Percentiles rank a stretch among this genome's conserved stretches.
Evolutionary conservation across 2,888 invertebrate genomes (phyloP).

Genomic region (Operophtera brumata): DNA sequence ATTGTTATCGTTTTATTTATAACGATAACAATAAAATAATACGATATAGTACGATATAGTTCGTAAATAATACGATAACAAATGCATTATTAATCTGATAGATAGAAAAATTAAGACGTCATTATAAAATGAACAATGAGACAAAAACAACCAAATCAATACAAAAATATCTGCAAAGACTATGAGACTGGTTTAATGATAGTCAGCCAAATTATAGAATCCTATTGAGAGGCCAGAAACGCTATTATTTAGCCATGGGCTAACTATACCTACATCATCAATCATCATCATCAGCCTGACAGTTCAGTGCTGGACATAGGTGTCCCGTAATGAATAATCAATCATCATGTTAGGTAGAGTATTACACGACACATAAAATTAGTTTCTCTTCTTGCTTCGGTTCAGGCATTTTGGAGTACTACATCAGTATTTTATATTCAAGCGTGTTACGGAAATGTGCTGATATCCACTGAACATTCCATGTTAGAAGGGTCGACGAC

Average conservation of each 20-base stretch:
- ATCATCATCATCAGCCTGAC: no score
- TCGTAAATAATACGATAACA: slow-evolving; percentile 35
- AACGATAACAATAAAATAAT: no score
- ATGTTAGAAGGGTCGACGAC: slow-evolving; percentile 44
- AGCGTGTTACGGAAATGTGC: slow-evolving; percentile 49
- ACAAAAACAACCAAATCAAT: not conserved
- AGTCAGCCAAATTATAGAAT: slow-evolving; percentile 1
- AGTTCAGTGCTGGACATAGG: no score
- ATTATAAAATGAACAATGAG: not conserved
- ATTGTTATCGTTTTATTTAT: no score
- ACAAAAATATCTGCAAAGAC: slow-evolving; percentile 7
- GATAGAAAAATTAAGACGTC: slow-evolving; percentile 10
- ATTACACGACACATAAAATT: no score
- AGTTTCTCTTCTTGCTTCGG: slow-evolving; percentile 44
- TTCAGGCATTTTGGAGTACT: slow-evolving; percentile 61
- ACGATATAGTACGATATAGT: no score
- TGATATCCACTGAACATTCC: slow-evolving; percentile 63
- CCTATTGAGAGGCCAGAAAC: not conserved
- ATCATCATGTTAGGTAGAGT: no score
- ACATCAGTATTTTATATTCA: slow-evolving; percentile 55
- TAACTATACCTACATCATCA: no score
- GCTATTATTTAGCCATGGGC: not conserved
- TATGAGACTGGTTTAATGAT: slow-evolving; percentile 16
- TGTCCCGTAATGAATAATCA: no score
- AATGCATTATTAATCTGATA: slow-evolving; percentile 16